Conservation (phyloP, 2,113 vertebrate genomes). For the Camarhynchus parvulus region DNA sequence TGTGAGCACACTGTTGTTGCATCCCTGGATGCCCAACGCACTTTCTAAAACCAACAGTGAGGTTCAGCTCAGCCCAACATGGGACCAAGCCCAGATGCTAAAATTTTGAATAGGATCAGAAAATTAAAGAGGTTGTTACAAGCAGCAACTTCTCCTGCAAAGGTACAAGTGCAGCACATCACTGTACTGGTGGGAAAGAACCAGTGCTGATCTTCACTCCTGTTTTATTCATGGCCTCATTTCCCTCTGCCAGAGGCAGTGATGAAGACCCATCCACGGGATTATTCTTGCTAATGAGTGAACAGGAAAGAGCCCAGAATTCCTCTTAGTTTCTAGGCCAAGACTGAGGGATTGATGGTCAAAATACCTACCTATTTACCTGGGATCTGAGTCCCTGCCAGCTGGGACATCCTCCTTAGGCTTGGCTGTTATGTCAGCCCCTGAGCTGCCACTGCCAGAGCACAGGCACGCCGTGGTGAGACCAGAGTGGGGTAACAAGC, state of each 20-base stretch:
- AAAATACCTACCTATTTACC: background rate
- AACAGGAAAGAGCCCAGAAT: background rate
- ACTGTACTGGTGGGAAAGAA: background rate
- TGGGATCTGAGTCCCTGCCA: background rate
- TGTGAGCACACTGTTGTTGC: fast-evolving
- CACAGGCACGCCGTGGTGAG: fast-evolving
- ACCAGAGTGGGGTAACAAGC: fast-evolving
- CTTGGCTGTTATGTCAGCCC: background rate
- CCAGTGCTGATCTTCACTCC: fast-evolving
- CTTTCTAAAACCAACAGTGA: background rate
- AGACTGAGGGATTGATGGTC: background rate
- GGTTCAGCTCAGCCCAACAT: fast-evolving
- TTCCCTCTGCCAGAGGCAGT: background rate
- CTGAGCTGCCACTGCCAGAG: background rate
- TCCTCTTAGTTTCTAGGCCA: fast-evolving
- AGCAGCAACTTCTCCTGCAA: background rate
- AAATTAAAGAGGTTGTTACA: background rate
- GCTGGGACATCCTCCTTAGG: background rate
- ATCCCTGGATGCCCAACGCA: background rate
- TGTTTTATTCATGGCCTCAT: background rate
- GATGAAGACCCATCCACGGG: background rate
- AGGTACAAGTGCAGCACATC: fast-evolving
- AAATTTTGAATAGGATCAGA: background rate
- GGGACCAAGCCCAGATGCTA: background rate
- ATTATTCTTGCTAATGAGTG: background rate